These are phyloP conservation scores for Hirudinaria manillensis DNA, from an alignment of 2,888 invertebrate genomes.

Conservation along the genomic window DNA sequence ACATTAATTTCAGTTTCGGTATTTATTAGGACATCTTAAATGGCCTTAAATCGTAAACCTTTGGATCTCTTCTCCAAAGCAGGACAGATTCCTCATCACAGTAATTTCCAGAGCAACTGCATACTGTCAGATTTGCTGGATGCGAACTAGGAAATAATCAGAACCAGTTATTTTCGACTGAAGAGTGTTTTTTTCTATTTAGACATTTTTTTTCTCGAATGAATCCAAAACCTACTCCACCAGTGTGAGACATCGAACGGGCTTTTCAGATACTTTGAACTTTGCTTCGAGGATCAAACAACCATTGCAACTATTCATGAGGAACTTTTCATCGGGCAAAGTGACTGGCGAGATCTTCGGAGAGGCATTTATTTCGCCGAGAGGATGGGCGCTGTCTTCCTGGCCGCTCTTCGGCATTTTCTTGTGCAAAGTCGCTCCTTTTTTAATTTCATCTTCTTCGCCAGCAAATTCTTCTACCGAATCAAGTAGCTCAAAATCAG, in stretches of 20 bases:
- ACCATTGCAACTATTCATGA: conserved; percentile 40
- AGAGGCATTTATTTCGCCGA: neutral
- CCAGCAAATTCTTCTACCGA: neutral
- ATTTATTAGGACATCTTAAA: neutral
- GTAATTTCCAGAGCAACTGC: conserved; percentile 57
- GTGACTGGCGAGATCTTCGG: neutral
- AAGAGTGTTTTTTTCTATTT: neutral
- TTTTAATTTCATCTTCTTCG: conserved; percentile 1
- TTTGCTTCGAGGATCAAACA: conserved; percentile 55
- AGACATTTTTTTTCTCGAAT: neutral
- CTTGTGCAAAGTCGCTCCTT: neutral
- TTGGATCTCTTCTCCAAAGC: conserved; percentile 54
- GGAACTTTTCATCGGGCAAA: conserved; percentile 15
- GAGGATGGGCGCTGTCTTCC: neutral
- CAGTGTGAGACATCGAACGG: conserved; percentile 54
- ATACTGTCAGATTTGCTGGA: conserved; percentile 46
- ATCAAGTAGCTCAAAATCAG: neutral
- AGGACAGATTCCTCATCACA: conserved; percentile 58
- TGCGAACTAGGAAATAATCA: conserved; percentile 11
- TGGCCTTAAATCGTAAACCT: conserved; percentile 38
- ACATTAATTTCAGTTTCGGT: neutral
- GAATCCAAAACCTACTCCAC: conserved; percentile 36
- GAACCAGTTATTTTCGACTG: neutral
- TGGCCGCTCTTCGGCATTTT: neutral
- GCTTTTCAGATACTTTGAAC: conserved; percentile 57